Percentiles rank a stretch among this genome's conserved stretches.
Conservation (phyloP, 2,888 invertebrate species). For the Epinotia brunnichana region DNA sequence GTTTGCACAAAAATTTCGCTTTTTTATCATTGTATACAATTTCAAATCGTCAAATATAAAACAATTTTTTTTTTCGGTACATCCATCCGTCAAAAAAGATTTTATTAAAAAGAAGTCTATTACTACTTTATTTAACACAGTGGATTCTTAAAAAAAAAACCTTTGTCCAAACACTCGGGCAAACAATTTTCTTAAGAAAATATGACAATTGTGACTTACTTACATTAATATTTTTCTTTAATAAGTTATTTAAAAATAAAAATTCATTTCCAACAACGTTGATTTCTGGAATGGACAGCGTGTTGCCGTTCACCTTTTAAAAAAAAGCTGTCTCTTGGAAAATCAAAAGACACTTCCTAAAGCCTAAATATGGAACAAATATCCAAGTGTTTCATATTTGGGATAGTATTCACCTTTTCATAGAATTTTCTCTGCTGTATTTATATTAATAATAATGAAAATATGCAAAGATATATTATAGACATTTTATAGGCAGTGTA, state of each 20-base stretch:
- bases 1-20: constrained; percentile 14
- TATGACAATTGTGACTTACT: constrained; percentile 40
- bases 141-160: background rate
- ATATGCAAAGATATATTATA: background rate
- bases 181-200: constrained; percentile 43
- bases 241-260: constrained; percentile 44
- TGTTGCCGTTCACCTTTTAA: constrained; percentile 17
- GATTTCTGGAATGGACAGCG: constrained; percentile 41
- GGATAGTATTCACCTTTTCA: no score
- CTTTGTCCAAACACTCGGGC: constrained; percentile 34
- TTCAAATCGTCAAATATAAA: background rate
- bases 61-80: background rate
- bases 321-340: background rate
- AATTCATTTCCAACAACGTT: constrained; percentile 39
- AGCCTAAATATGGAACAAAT: no score
- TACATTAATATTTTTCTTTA: constrained; percentile 41
- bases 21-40: background rate
- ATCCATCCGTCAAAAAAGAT: background rate
- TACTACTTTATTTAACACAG: no score
- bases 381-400: no score
- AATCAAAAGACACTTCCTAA: background rate
- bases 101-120: no score
- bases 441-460: background rate
- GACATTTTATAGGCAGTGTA: background rate
- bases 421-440: no score